A percentile compares a stretch with the other conserved stretches of the same genome.
Evolutionary conservation across 2,888 invertebrate genomes (phyloP).

Genomic region (Hemithea aestivaria): DNA sequence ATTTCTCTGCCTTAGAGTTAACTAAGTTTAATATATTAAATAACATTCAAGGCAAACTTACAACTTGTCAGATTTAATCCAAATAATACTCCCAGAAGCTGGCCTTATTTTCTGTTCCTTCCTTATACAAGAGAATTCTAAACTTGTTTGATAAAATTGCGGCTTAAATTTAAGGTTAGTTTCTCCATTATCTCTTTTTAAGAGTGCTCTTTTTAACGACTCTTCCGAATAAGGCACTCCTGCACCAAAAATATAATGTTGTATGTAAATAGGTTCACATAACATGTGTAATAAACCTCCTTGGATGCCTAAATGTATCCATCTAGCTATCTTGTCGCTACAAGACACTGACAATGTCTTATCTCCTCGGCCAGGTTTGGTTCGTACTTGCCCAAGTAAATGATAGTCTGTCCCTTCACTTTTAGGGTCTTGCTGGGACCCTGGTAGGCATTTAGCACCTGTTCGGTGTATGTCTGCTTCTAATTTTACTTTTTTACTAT

Average conservation of each 20-base stretch:
- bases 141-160: conserved; percentile 43
- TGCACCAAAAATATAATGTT: conserved; percentile 84
- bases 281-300: conserved; percentile 87
- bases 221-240: conserved; percentile 80
- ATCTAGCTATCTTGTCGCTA: conserved; percentile 95
- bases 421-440: conserved; percentile 78
- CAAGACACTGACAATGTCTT: conserved; percentile 94
- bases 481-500: conserved; percentile 39
- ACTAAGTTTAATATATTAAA: too few relatives aligned
- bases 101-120: conserved; percentile 39
- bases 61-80: conserved; percentile 45
- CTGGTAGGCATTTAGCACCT: conserved; percentile 90
- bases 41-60: conserved; percentile 32
- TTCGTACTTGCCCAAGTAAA: conserved; percentile 84
- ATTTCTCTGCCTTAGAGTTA: too few relatives aligned
- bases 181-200: conserved; percentile 45
- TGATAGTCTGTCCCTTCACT: conserved; percentile 82
- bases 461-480: conserved; percentile 82
- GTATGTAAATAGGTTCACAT: conserved; percentile 82
- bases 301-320: conserved; percentile 92
- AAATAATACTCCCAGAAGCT: conserved; percentile 59
- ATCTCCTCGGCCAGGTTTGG: conserved; percentile 95
- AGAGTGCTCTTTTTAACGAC: conserved; percentile 77
- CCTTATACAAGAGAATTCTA: conserved; percentile 43
- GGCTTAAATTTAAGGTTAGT: conserved; percentile 31